A percentile compares a stretch with the other conserved stretches of the same genome.
Evolutionary conservation across 1,140 invertebrate genomes (phyloP).

Genomic region (Eurosta solidaginis): DNA sequence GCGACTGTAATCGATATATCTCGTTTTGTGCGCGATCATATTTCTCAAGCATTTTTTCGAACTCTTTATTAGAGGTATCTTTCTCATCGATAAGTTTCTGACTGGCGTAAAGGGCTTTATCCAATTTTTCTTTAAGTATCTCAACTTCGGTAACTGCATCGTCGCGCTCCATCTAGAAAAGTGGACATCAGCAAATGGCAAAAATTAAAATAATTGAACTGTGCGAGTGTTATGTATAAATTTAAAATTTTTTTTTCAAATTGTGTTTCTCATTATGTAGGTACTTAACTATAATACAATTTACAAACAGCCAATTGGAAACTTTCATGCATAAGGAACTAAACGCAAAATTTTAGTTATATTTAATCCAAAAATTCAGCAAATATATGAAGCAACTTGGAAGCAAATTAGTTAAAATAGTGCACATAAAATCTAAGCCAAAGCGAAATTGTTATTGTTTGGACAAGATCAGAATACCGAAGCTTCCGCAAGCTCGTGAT

Average conservation of each 20-base stretch:
- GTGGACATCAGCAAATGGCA: background rate
- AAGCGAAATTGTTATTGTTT: no score
- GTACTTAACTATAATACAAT: no score
- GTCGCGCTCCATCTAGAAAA: conserved; percentile 79
- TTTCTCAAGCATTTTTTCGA: conserved; percentile 90
- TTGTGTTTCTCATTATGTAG: no score
- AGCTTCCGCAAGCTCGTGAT: no score
- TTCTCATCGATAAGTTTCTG: conserved; percentile 86
- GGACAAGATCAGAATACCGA: no score
- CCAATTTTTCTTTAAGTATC: conserved; percentile 86
- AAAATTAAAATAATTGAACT: background rate
- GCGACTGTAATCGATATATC: conserved; percentile 83
- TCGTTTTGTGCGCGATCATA: conserved; percentile 90
- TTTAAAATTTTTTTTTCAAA: no score
- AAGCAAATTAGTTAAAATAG: background rate
- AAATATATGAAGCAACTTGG: background rate
- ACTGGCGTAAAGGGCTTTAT: conserved; percentile 79
- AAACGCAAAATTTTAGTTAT: background rate
- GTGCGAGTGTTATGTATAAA: background rate
- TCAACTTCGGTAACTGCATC: conserved; percentile 83
- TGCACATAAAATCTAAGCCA: background rate
- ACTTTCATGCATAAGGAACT: conserved; percentile 11
- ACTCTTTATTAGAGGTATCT: conserved; percentile 85
- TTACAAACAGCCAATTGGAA: conserved; percentile 54
- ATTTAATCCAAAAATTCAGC: background rate